A percentile compares a stretch with the other conserved stretches of the same genome.
phyloP scores from a whole-genome alignment of 1,140 invertebrate species.

The Dysdera silvatica region DNA sequence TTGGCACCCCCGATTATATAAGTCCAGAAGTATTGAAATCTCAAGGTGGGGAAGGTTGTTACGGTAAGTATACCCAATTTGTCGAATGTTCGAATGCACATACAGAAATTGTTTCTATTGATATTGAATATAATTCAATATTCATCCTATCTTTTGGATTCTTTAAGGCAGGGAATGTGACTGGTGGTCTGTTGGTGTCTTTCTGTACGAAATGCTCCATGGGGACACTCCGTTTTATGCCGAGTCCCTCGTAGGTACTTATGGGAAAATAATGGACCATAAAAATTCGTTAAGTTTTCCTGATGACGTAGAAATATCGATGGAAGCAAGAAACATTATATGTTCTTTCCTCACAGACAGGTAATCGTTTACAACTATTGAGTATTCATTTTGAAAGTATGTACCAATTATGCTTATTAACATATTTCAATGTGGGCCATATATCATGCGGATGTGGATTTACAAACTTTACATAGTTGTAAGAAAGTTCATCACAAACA shows the following conservation, averaged over 20 bases:
- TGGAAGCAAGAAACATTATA: constrained; percentile 85
- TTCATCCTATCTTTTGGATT: constrained; percentile 60
- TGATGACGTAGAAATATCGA: constrained; percentile 83
- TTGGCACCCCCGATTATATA: constrained; percentile 98
- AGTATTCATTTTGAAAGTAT: neutral
- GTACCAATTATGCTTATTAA: neutral
- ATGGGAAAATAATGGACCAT: constrained; percentile 99
- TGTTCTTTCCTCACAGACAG: constrained; percentile 86
- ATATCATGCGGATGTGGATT: neutral
- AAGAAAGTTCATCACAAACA: too few relatives aligned
- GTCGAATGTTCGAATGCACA: too few relatives aligned
- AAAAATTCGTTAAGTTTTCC: constrained; percentile 92
- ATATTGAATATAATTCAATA: neutral
- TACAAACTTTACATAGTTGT: neutral
- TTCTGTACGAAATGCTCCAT: constrained; percentile 93
- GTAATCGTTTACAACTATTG: constrained; percentile 36
- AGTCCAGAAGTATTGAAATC: constrained; percentile 96
- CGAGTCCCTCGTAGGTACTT: constrained; percentile 94
- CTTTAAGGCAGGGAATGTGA: constrained; percentile 96
- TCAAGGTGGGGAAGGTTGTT: constrained; percentile 82
- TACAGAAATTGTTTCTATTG: constrained; percentile 28
- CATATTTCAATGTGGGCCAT: neutral
- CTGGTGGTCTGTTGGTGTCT: constrained; percentile 99
- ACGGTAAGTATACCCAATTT: too few relatives aligned
- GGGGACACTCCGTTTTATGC: constrained; percentile 99